Evolutionary conservation across 2,888 invertebrate genomes (phyloP).

Genomic region (Mesorhabditis belari): DNA sequence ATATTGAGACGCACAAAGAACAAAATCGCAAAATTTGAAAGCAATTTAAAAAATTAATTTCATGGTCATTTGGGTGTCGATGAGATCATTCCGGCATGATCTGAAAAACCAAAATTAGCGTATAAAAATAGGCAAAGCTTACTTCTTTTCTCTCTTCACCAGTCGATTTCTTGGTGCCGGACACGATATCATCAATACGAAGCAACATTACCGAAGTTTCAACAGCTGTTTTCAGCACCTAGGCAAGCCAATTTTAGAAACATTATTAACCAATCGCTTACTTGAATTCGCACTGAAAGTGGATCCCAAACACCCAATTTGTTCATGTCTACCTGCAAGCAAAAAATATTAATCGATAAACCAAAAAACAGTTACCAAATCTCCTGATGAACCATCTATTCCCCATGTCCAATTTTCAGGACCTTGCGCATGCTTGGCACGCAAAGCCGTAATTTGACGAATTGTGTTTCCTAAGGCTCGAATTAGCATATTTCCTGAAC

Average conservation of each 20-base stretch:
- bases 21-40: no score
- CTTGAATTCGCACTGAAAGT: constrained; percentile 82
- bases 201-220: constrained; percentile 71
- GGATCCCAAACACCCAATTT: constrained; percentile 89
- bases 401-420: constrained; percentile 70
- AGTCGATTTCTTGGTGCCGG: constrained; percentile 29
- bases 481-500: no score
- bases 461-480: constrained; percentile 83
- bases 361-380: constrained; percentile 59
- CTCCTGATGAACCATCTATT: constrained; percentile 87
- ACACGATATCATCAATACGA: constrained; percentile 93
- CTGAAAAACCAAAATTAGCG: neutral
- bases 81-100: neutral
- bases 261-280: no score
- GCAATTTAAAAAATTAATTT: neutral
- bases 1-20: no score
- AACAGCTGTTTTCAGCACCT: constrained; percentile 65
- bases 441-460: constrained; percentile 82
- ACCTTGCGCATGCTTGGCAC: constrained; percentile 78
- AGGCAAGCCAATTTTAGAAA: constrained; percentile 55
- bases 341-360: constrained; percentile 62
- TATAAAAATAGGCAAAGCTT: neutral
- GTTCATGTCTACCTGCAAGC: constrained; percentile 72
- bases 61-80: neutral
- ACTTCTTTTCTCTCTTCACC: constrained; percentile 14